Percentiles rank a stretch among this genome's conserved stretches.
Evolutionary conservation across 2,797 vertebrate genomes (phyloP).

Genomic region (Clarias platycephalus): DNA sequence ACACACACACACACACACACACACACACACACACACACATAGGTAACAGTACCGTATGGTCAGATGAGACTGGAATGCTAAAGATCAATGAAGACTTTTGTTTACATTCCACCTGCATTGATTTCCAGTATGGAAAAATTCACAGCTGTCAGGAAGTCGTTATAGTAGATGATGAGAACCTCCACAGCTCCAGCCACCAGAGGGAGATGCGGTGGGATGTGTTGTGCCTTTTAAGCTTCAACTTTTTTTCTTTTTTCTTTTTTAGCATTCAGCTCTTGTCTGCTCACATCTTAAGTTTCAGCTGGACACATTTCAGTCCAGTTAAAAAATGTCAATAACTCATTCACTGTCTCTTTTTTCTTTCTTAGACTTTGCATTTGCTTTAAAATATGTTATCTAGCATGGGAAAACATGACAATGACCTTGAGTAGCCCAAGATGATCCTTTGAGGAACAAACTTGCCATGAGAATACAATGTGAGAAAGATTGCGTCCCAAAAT

Average conservation of each 20-base stretch:
- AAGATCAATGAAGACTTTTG: constrained; percentile 45
- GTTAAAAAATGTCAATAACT: constrained; percentile 66
- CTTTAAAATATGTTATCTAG: constrained; percentile 3
- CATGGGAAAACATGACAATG: background rate
- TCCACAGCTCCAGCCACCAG: constrained; percentile 23
- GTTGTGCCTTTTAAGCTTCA: constrained; percentile 49
- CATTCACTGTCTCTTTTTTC: constrained; percentile 23
- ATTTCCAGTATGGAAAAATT: constrained; percentile 40
- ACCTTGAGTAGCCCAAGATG: background rate
- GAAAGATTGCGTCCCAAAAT: background rate
- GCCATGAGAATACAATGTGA: background rate
- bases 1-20: too few relatives aligned
- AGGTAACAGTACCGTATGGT: background rate
- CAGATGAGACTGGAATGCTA: constrained; percentile 21
- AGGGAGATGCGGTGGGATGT: constrained; percentile 13
- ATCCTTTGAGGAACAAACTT: background rate
- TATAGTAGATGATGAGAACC: constrained; percentile 23
- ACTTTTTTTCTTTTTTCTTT: constrained; percentile 47
- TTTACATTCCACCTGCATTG: constrained; percentile 40
- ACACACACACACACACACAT: background rate
- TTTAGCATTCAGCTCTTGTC: constrained; percentile 50
- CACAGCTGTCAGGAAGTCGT: constrained; percentile 34
- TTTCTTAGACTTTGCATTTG: background rate
- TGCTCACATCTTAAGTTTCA: constrained; percentile 40
- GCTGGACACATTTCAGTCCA: constrained; percentile 44